These are phyloP conservation scores for Leuciscus idus DNA, from an alignment of 2,113 vertebrate genomes.

Conservation along the genomic window DNA sequence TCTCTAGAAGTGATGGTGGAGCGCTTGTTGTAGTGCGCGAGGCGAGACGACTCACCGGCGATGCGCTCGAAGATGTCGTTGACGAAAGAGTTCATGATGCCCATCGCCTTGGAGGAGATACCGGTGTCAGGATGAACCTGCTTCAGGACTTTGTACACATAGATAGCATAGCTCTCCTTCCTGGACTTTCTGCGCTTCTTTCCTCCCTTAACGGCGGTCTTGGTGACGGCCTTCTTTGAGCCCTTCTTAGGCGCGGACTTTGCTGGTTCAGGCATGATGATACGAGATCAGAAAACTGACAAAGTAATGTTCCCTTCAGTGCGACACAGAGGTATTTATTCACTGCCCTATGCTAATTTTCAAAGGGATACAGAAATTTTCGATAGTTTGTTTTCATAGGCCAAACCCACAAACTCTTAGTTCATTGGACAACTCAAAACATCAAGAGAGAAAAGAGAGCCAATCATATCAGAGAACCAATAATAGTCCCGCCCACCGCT, in stretches of 20 bases:
- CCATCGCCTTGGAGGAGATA: conserved; percentile 73
- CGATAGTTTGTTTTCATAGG: not conserved
- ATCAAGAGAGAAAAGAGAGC: not conserved
- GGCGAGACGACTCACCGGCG: conserved; percentile 58
- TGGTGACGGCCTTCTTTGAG: conserved; percentile 19
- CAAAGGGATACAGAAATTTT: accelerated
- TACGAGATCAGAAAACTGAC: accelerated
- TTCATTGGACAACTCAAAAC: no score
- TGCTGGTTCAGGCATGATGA: not conserved
- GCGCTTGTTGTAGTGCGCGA: conserved; percentile 74
- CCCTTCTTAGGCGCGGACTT: conserved; percentile 7
- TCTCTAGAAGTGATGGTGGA: conserved; percentile 78
- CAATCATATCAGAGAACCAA: not conserved
- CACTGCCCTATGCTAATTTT: not conserved
- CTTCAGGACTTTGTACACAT: conserved; percentile 77
- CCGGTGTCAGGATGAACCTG: conserved; percentile 78
- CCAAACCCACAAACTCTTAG: not conserved
- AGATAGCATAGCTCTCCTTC: conserved; percentile 76
- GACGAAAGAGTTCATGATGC: conserved; percentile 81
- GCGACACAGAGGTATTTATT: not conserved
- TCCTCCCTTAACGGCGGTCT: not conserved
- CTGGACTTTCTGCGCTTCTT: conserved; percentile 54
- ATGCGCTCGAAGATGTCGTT: conserved; percentile 75
- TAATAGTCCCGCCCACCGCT: no score
- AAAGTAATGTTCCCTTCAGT: accelerated